phyloP scores from a whole-genome alignment of 2,888 invertebrate genomes.

The Clitarchus hookeri region DNA sequence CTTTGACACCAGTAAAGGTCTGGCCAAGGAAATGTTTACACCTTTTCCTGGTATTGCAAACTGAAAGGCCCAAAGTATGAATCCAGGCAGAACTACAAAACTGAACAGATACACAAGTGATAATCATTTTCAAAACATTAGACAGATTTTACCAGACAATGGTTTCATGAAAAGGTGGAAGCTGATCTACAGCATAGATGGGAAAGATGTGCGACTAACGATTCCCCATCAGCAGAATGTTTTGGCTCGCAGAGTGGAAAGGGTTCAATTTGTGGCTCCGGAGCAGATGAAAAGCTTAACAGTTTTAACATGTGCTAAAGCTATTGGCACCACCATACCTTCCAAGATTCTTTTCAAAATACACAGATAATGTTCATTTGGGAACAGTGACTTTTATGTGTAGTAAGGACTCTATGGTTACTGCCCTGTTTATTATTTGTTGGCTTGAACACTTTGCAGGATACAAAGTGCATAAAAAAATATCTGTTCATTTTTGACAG shows the following conservation, averaged over 20 bases:
- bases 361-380: too few relatives aligned
- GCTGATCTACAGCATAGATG: background rate
- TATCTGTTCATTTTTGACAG: too few relatives aligned
- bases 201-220: background rate
- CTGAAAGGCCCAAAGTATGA: background rate
- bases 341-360: too few relatives aligned
- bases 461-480: too few relatives aligned
- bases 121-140: background rate
- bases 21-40: background rate
- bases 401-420: too few relatives aligned
- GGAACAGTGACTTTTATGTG: too few relatives aligned
- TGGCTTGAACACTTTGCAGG: too few relatives aligned
- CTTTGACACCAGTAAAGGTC: background rate
- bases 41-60: background rate
- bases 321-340: too few relatives aligned
- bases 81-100: background rate
- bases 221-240: background rate
- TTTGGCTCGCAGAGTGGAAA: background rate
- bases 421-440: too few relatives aligned
- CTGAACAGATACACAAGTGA: background rate
- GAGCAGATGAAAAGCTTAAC: too few relatives aligned
- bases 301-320: too few relatives aligned
- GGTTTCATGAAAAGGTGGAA: background rate
- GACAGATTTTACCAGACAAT: background rate
- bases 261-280: too few relatives aligned